Evolutionary conservation across 2,888 invertebrate species (phyloP).

Genomic region (Phymatocera aterrima): DNA sequence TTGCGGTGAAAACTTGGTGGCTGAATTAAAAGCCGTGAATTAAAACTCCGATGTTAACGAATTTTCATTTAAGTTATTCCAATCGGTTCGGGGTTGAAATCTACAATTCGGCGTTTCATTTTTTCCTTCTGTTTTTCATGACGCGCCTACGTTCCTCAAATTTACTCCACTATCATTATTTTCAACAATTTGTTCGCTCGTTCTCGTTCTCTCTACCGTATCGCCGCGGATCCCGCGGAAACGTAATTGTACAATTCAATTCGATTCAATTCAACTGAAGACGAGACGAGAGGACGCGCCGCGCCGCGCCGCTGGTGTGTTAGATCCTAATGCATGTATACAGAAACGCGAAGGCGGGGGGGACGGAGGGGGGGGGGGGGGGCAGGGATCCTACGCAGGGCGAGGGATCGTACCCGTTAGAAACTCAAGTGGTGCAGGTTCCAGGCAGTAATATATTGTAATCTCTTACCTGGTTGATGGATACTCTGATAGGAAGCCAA

Average conservation of each 20-base stretch:
- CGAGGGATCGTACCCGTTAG: conserved; percentile 3
- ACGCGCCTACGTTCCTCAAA: too few species aligned
- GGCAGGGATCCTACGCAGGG: background rate
- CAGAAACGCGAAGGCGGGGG: background rate
- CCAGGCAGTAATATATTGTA: conserved; percentile 47
- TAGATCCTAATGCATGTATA: background rate
- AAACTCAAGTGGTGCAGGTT: background rate
- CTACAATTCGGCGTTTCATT: too few species aligned
- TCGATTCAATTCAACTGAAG: too few species aligned
- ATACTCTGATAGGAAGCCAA: conserved; percentile 55
- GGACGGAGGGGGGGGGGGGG: too few species aligned
- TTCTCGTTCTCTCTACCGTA: too few species aligned
- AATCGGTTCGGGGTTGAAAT: too few species aligned
- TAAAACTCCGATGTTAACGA: too few species aligned
- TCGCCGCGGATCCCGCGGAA: background rate
- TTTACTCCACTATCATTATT: too few species aligned
- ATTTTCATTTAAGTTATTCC: too few species aligned
- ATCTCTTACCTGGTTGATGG: conserved; percentile 54
- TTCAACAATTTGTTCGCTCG: too few species aligned
- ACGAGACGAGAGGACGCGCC: too few species aligned
- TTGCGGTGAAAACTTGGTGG: background rate
- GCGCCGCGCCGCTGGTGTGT: background rate
- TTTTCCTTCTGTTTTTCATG: too few species aligned
- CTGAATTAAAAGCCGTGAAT: conserved; percentile 29
- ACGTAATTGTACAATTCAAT: background rate